Evolutionary conservation across 2,113 vertebrate species (phyloP), one percentile per base, ranked within the genome.

Genomic region (Pseudonaja textilis): DNA sequence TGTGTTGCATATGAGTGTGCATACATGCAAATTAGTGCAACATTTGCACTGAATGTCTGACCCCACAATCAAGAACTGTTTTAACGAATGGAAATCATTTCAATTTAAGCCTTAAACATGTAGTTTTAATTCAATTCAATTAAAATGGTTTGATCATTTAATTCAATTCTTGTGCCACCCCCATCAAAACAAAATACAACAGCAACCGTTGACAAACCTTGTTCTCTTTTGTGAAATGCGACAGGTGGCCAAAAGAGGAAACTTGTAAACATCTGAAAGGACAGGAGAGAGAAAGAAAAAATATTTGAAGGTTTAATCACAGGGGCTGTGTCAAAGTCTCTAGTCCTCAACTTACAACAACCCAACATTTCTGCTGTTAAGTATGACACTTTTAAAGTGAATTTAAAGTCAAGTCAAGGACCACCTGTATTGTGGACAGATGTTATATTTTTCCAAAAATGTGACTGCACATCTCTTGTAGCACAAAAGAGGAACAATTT

Each of bases 231-330:
- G 92, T 93, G 94, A 98, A 98, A 96, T 98, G 98, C 89, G 96
- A 98, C n/a, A 98, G 95, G 0, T 97, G 97, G 88, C 98, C 98
- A 95, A 98, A 98, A 16, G 98, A 98, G 9, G 98, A 98, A 87
- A 98, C 96, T 92, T 98, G 98, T 23, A 98, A 81, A 95, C 98
- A 98, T 95, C 98, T 98, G 95, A 22, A 91, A 93, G 39, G 34
- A 88, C 92, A 94, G 86, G 89, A 7, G 91, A 12, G 4, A 54
- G 11, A 25, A 3, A 22, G 10, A 2, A 2, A 6, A n/a, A 47
- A 14, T 22, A n/a, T 50, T 61, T 34, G 10, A 29, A 59, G 4
- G 0, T 3, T 16, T 25, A 29, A 50, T 5, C 85, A 74, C 3
- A 52, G 23, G 50, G 11, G 85, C 12, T 5, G 16, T 18, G 64